Evolutionary conservation across 2,888 invertebrate genomes (phyloP).

Genomic region (Caenorhabditis uteleia): DNA sequence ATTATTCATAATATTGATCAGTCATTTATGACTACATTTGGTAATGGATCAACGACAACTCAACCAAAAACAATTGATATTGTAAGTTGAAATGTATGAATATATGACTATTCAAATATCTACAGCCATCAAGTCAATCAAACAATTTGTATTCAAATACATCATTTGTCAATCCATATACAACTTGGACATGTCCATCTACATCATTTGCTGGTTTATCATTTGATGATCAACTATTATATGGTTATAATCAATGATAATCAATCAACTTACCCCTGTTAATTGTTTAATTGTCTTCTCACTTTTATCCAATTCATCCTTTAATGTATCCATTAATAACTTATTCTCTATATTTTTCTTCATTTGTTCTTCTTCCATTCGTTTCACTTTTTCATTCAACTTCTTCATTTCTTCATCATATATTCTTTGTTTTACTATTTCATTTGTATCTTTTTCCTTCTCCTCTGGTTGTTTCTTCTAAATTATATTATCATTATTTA

Average conservation of each 20-base stretch:
- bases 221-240: conserved; percentile 24
- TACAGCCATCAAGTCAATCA: background rate
- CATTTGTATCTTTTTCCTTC: no score
- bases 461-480: no score
- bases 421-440: no score
- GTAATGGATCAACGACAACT: background rate
- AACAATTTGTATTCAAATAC: conserved; percentile 14
- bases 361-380: conserved; percentile 4
- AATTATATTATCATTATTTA: no score
- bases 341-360: conserved; percentile 9
- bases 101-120: background rate
- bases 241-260: conserved; percentile 9
- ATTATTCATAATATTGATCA: no score
- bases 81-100: background rate
- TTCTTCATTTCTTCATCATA: conserved; percentile 3
- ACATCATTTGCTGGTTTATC: conserved; percentile 13
- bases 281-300: conserved; percentile 18
- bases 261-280: conserved; percentile 23
- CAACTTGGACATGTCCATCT: conserved; percentile 23
- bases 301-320: conserved; percentile 22
- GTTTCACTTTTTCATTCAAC: conserved; percentile 4
- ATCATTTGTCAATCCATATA: conserved; percentile 18
- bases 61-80: background rate
- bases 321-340: background rate
- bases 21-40: no score